Conservation (phyloP, 1,140 invertebrate genomes). For the Hypothenemus hampei region DNA sequence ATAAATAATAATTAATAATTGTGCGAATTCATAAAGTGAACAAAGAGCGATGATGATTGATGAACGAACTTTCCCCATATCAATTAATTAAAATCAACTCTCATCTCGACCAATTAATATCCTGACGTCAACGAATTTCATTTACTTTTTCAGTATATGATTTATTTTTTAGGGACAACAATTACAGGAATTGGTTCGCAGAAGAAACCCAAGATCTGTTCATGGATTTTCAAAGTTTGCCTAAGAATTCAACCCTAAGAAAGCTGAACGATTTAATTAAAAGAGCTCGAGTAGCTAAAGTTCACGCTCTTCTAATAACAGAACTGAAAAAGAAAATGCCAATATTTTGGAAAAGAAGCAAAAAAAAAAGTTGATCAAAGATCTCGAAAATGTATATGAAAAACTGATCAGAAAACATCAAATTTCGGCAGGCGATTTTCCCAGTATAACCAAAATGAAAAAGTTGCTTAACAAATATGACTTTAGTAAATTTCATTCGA, state of each 20-base stretch:
- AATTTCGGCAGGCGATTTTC: conserved; percentile 73
- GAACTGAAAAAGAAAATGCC: conserved; percentile 54
- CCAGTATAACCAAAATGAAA: conserved; percentile 75
- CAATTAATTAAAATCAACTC: conserved; percentile 13
- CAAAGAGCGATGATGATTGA: conserved; percentile 1
- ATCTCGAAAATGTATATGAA: conserved; percentile 65
- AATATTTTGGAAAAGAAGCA: conserved; percentile 70
- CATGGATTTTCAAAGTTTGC: conserved; percentile 65
- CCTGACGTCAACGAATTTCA: no score
- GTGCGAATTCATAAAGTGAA: no score
- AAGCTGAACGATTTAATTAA: conserved; percentile 81
- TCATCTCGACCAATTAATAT: no score
- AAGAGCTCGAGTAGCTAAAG: conserved; percentile 69
- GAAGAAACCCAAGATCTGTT: conserved; percentile 75
- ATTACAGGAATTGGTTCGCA: conserved; percentile 61
- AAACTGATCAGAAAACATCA: conserved; percentile 64
- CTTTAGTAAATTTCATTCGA: conserved; percentile 67
- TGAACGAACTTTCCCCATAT: conserved; percentile 3
- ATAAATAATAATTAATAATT: no score
- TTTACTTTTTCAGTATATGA: no score
- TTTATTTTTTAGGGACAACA: conserved; percentile 43
- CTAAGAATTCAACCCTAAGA: conserved; percentile 68
- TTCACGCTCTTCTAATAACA: conserved; percentile 83
- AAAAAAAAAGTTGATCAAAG: conserved; percentile 82
- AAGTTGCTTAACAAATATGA: conserved; percentile 67